Percentiles rank a stretch among this genome's conserved stretches.
phyloP scores from a whole-genome alignment of 2,113 vertebrate species.

The Ceuthmochares aereus region DNA sequence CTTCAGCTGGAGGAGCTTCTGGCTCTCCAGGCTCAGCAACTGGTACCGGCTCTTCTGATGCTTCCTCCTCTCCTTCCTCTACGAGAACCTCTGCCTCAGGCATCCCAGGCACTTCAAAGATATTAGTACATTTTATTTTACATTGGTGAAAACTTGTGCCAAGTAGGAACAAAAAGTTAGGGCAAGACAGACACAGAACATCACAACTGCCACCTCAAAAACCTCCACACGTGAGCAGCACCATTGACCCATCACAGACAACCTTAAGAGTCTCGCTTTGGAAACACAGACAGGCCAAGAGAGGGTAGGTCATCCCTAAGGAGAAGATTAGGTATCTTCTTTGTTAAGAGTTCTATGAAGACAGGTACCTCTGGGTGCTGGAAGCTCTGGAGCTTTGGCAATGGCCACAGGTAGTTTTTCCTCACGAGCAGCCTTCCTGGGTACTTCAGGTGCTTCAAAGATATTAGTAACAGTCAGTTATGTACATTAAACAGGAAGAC shows the following conservation, averaged over 20 bases:
- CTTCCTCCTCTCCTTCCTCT: constrained; percentile 42
- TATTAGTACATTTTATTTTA: constrained; percentile 69
- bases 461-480: constrained; percentile 76
- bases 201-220: background rate
- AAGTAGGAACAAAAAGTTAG: background rate
- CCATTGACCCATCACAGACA: background rate
- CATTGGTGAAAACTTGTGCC: background rate
- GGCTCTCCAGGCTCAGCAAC: background rate
- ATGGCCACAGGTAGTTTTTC: constrained; percentile 51
- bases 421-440: constrained; percentile 66
- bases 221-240: background rate
- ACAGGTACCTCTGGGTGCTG: constrained; percentile 69
- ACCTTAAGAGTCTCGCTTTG: background rate
- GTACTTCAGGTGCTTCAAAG: constrained; percentile 76
- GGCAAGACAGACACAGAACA: background rate
- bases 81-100: background rate
- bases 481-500: background rate
- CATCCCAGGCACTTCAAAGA: constrained; percentile 65
- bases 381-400: constrained; percentile 70
- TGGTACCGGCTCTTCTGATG: background rate
- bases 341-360: background rate
- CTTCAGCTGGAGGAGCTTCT: constrained; percentile 23
- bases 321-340: background rate
- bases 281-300: background rate
- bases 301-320: background rate